These are phyloP conservation scores for Schlechtendalia chinensis DNA, from an alignment of 1,140 invertebrate genomes.

Conservation along the genomic window DNA sequence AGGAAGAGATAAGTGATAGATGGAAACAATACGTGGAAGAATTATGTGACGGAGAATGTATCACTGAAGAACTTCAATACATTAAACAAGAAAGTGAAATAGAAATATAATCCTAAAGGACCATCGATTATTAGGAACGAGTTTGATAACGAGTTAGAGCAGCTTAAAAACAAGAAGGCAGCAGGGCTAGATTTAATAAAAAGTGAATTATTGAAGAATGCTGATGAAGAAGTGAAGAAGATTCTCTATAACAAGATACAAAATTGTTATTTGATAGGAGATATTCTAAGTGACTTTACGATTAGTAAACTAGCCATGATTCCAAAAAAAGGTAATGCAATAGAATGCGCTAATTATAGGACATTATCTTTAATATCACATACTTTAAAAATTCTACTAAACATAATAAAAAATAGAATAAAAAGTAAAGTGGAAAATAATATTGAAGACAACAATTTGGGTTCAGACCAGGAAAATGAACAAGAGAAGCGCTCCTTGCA, in stretches of 20 bases:
- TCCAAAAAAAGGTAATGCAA: slow-evolving; percentile 21
- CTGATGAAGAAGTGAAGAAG: too few species aligned
- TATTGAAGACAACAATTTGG: slow-evolving; percentile 30
- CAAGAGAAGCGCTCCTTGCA: slow-evolving; percentile 11
- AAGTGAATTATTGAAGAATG: slow-evolving; percentile 25
- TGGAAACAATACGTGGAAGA: slow-evolving; percentile 5
- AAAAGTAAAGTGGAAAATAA: slow-evolving; percentile 4
- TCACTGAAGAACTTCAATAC: not conserved
- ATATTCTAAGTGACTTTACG: slow-evolving; percentile 35
- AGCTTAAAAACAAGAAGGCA: slow-evolving; percentile 26
- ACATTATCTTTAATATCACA: slow-evolving; percentile 32
- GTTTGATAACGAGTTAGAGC: not conserved
- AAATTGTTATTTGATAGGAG: too few species aligned
- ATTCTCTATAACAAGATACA: too few species aligned
- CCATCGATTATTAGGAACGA: slow-evolving; percentile 22
- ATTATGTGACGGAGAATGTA: not conserved
- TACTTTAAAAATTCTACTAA: too few species aligned
- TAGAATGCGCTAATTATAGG: slow-evolving; percentile 23
- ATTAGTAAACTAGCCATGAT: slow-evolving; percentile 20
- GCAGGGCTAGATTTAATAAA: not conserved
- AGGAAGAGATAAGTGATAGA: slow-evolving; percentile 1
- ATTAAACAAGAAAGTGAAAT: slow-evolving; percentile 11
- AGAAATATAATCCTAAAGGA: slow-evolving; percentile 21
- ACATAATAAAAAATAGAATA: slow-evolving; percentile 34
- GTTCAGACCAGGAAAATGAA: slow-evolving; percentile 18